Conservation (phyloP, 2,113 vertebrate genomes). For the Petroica traversi region DNA sequence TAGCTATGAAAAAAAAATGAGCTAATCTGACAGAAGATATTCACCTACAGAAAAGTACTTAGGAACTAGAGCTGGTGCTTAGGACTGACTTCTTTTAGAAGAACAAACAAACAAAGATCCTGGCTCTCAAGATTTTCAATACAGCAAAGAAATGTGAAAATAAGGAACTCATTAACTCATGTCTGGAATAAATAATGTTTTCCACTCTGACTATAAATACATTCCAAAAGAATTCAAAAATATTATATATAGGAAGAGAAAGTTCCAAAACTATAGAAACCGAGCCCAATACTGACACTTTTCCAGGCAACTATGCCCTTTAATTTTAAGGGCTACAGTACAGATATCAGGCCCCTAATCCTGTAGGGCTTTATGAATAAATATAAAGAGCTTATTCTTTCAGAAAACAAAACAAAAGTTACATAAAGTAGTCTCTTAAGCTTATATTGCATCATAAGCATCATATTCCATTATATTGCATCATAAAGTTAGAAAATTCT, state of each 20-base stretch:
- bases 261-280: neutral
- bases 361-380: neutral
- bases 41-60: neutral
- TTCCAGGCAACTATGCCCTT: neutral
- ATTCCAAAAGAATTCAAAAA: slow-evolving; percentile 14
- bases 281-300: neutral
- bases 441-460: neutral
- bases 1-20: neutral
- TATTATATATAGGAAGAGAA: neutral
- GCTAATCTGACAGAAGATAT: neutral
- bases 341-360: neutral
- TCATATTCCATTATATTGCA: neutral
- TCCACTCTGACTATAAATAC: neutral
- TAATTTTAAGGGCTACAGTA: neutral
- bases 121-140: neutral
- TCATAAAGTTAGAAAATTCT: neutral
- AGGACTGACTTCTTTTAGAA: neutral
- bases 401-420: neutral
- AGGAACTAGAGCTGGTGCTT: neutral
- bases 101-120: neutral
- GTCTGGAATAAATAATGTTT: neutral
- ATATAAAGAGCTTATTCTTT: neutral
- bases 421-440: neutral
- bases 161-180: slow-evolving; percentile 2
- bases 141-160: neutral